phyloP scores from a whole-genome alignment of 2,888 invertebrate species.

The Diloba caeruleocephala region DNA sequence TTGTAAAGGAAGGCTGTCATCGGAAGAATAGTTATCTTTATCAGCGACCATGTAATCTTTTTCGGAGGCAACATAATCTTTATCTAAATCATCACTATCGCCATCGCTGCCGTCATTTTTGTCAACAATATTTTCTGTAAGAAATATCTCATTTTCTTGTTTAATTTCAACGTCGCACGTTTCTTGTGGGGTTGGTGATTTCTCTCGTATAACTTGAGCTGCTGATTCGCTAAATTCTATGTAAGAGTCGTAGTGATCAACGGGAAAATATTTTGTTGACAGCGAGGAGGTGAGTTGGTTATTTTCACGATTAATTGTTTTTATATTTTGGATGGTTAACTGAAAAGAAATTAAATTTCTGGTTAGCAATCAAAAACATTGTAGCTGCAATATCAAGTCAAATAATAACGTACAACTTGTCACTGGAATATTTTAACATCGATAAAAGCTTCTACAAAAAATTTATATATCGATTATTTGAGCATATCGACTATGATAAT shows the following conservation, averaged over 20 bases:
- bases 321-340: conserved; percentile 68
- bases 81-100: conserved; percentile 7
- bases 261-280: conserved; percentile 38
- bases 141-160: conserved; percentile 55
- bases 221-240: conserved; percentile 33
- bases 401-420: too few relatives aligned
- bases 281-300: conserved; percentile 60
- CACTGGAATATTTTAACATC: too few relatives aligned
- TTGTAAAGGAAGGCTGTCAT: conserved; percentile 71
- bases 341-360: conserved; percentile 49
- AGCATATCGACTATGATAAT: too few relatives aligned
- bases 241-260: conserved; percentile 58
- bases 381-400: too few relatives aligned
- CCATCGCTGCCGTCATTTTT: conserved; percentile 29
- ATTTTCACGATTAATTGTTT: conserved; percentile 64
- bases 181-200: conserved; percentile 11
- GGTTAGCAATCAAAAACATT: conserved; percentile 1
- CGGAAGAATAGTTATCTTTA: conserved; percentile 62
- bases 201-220: conserved; percentile 6
- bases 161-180: conserved; percentile 48
- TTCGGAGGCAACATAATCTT: conserved; percentile 21
- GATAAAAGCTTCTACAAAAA: too few relatives aligned
- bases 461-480: too few relatives aligned
- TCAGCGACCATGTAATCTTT: conserved; percentile 35
- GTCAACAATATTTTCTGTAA: conserved; percentile 34